These are phyloP conservation scores for Listronotus bonariensis DNA, from an alignment of 1,140 invertebrate species.

Conservation along the genomic window DNA sequence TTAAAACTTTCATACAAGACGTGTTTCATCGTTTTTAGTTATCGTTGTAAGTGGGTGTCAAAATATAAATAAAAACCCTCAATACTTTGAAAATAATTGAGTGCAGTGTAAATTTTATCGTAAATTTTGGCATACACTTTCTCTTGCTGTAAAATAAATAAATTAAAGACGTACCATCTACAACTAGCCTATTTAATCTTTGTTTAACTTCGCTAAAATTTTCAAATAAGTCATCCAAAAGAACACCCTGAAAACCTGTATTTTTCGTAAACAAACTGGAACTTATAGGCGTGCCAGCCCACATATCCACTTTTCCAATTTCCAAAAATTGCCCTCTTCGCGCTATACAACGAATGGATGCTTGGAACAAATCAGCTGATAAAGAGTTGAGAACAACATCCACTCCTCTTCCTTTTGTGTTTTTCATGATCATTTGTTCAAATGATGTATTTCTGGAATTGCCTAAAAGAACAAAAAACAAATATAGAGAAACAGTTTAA, in stretches of 20 bases:
- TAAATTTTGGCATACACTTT: too few relatives aligned
- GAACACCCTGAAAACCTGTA: slow-evolving; percentile 94
- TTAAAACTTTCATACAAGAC: too few relatives aligned
- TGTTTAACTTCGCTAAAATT: slow-evolving; percentile 69
- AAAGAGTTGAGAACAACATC: slow-evolving; percentile 93
- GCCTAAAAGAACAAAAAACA: slow-evolving; percentile 55
- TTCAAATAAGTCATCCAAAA: slow-evolving; percentile 87
- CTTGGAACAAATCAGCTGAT: slow-evolving; percentile 89
- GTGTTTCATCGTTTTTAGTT: too few relatives aligned
- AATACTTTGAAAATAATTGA: too few relatives aligned
- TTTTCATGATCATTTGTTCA: slow-evolving; percentile 79
- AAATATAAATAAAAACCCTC: too few relatives aligned
- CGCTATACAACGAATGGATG: slow-evolving; percentile 87
- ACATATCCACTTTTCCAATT: slow-evolving; percentile 87
- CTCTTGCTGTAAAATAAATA: too few relatives aligned
- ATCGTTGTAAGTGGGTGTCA: too few relatives aligned
- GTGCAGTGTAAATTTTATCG: too few relatives aligned
- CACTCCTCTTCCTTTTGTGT: slow-evolving; percentile 83
- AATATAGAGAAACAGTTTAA: too few relatives aligned
- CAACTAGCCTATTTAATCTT: slow-evolving; percentile 72
- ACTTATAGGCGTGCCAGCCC: slow-evolving; percentile 84
- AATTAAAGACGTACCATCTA: slow-evolving; percentile 67
- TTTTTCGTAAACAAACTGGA: slow-evolving; percentile 96
- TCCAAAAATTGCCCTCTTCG: slow-evolving; percentile 91
- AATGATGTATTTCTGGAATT: slow-evolving; percentile 91